phyloP scores from a whole-genome alignment of 2,888 invertebrate genomes.

The Papilio gigon region DNA sequence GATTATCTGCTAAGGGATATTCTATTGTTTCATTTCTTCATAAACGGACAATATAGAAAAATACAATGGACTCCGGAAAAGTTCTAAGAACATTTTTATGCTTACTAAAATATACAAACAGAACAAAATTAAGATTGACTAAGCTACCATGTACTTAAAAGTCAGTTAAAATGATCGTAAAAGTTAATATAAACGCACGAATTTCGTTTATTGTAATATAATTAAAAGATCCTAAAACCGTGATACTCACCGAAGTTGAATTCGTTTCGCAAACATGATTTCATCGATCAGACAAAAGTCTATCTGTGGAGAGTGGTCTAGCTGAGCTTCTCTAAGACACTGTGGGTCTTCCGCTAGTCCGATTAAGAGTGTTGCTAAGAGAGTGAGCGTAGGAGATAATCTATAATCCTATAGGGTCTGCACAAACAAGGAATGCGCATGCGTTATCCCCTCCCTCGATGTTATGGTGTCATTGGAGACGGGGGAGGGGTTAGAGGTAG shows the following conservation, averaged over 20 bases:
- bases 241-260: not conserved
- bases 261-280: not conserved
- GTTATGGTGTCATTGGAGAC: slow-evolving; percentile 29
- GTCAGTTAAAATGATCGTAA: too few species aligned
- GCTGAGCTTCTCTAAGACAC: slow-evolving; percentile 5
- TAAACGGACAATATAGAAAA: not conserved
- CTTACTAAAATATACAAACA: not conserved
- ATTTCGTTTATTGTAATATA: too few species aligned
- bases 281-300: not conserved
- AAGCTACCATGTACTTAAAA: too few species aligned
- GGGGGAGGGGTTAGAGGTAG: slow-evolving; percentile 45
- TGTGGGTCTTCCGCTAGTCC: slow-evolving; percentile 38
- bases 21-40: slow-evolving; percentile 10
- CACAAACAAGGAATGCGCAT: slow-evolving; percentile 69
- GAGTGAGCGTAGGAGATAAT: slow-evolving; percentile 51
- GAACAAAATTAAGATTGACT: too few species aligned
- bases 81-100: not conserved
- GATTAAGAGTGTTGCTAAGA: slow-evolving; percentile 34
- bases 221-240: too few species aligned
- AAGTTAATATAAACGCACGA: too few species aligned
- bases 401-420: slow-evolving; percentile 61
- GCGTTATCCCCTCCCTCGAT: slow-evolving; percentile 54
- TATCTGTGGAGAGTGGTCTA: not conserved
- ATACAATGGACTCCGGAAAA: not conserved
- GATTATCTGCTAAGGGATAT: slow-evolving; percentile 17